Evolutionary conservation across 1,140 invertebrate species (phyloP).

Genomic region (Ericerus pela): DNA sequence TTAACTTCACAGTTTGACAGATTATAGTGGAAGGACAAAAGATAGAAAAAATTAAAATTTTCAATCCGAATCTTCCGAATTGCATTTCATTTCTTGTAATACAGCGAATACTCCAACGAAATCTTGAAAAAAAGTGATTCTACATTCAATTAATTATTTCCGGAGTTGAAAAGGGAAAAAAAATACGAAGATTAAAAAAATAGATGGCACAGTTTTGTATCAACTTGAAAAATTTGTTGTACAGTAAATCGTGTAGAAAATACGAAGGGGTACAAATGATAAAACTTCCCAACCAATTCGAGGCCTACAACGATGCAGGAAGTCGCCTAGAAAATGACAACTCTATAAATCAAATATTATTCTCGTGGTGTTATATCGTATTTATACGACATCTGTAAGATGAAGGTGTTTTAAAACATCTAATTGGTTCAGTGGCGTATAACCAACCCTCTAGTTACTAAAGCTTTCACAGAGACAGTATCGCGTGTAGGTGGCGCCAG

Average conservation of each 20-base stretch:
- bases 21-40: too few species aligned
- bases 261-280: background rate
- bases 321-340: slow-evolving; percentile 9
- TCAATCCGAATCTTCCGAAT: too few species aligned
- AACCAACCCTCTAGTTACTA: background rate
- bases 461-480: background rate
- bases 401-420: slow-evolving; percentile 7
- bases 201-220: background rate
- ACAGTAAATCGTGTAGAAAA: background rate
- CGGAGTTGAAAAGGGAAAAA: too few species aligned
- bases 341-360: slow-evolving; percentile 8
- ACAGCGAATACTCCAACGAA: too few species aligned
- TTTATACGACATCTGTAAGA: background rate
- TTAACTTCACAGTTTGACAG: too few species aligned
- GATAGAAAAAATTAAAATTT: too few species aligned
- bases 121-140: too few species aligned
- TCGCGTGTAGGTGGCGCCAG: slow-evolving; percentile 6
- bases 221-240: background rate
- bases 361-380: slow-evolving; percentile 5
- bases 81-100: too few species aligned
- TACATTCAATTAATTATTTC: slow-evolving; percentile 2
- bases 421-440: slow-evolving; percentile 6
- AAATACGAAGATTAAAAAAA: too few species aligned
- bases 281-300: too few species aligned
- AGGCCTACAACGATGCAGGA: slow-evolving; percentile 2